Base-by-base conservation (phyloP, 2,888 invertebrate species). In the Caenorhabditis sulstoni region DNA sequence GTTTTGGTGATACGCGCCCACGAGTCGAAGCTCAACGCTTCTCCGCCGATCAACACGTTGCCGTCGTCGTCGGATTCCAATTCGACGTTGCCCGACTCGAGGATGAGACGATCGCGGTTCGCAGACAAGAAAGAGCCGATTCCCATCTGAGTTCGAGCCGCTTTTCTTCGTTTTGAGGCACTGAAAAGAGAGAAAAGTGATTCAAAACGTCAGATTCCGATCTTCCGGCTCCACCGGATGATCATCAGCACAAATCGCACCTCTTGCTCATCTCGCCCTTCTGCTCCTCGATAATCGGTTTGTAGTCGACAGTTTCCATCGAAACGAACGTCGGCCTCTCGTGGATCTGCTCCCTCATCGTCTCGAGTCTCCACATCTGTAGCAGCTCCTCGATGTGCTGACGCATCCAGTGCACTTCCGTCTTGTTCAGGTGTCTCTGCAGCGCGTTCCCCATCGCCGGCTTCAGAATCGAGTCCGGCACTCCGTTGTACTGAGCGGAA, bases 381-480 rank as follows among this genome's bases (percentile, higher is more conserved):
- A 81, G 44, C 57, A 84, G 35, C 20, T 20, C 41, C 55, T 81
- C 81, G 7, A 85, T 55, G 39, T 85, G 83, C 16, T 79, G 70
- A n/a, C 79, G 52, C 81, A 82, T 73, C 83, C 85, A 85, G 44
- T 79, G 78, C 44, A 66, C 52, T 23, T 76, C 74, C 20, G 75
- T 75, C 18, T 45, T 47, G 39, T 68, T 61, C 47, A 81, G 64
- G 79, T 81, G 81, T 35, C 44, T 16, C 39, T 84, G 78, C 4
- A 85, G 78, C 0, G 66, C 78, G 5, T 57, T 55, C n/a, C 82
- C 64, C 80, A 85, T 78, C 11, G 78, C 78, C 18, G 81, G 82
- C 61, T 85, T 85, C 52, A 85, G 71, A 59, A 85, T 67, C 44
- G 84, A 81, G 41, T 85, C 84, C 12, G 85, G 85, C 11, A 85